Evolutionary conservation across 1,140 invertebrate species (phyloP).

Genomic region (Drosophila rufa): DNA sequence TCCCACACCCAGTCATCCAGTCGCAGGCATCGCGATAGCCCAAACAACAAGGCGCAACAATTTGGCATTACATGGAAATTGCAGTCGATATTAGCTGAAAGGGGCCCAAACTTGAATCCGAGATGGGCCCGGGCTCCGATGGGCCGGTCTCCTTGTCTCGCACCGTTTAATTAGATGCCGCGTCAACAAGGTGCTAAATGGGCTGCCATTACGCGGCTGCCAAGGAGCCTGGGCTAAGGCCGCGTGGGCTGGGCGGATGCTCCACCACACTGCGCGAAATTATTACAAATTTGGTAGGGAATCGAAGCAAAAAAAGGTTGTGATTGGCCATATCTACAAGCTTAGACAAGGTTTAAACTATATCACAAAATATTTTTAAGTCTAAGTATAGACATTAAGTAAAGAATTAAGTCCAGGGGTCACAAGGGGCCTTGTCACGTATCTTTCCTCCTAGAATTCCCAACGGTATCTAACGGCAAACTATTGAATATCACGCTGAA

Average conservation of each 20-base stretch:
- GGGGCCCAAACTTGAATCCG: constrained; percentile 25
- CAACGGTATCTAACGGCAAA: too few species aligned
- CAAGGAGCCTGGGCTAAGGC: constrained; percentile 29
- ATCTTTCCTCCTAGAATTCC: too few species aligned
- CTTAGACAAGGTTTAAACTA: background rate
- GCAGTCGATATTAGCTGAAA: constrained; percentile 59
- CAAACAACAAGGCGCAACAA: constrained; percentile 71
- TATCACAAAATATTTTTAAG: background rate
- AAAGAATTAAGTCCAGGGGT: background rate
- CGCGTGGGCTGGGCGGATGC: constrained; percentile 51
- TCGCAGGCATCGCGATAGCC: constrained; percentile 42
- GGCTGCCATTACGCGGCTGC: constrained; percentile 62
- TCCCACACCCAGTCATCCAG: background rate
- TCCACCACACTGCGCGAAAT: background rate
- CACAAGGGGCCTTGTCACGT: background rate
- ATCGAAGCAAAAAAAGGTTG: too few species aligned
- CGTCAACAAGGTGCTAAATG: constrained; percentile 84
- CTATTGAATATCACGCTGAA: too few species aligned
- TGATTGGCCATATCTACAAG: too few species aligned
- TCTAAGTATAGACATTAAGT: background rate
- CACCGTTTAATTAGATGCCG: constrained; percentile 81
- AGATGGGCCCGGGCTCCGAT: constrained; percentile 14
- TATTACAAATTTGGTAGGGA: too few species aligned
- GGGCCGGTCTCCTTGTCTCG: constrained; percentile 37
- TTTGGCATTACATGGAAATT: constrained; percentile 81